Evolutionary conservation across 2,888 invertebrate genomes (phyloP).

Genomic region (Andrena chrysosceles): DNA sequence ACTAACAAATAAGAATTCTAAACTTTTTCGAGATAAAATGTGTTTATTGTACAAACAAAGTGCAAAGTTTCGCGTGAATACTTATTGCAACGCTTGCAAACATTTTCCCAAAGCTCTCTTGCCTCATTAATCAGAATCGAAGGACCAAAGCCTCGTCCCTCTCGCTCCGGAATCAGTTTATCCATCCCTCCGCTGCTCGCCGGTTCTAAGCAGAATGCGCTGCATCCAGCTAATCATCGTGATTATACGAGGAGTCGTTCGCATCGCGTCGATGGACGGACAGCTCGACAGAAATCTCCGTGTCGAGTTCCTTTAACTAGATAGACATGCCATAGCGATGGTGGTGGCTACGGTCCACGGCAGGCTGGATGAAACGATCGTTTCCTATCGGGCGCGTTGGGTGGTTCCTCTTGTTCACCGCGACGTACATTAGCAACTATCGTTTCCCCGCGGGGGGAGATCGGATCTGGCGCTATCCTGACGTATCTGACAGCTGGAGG

Average conservation of each 20-base stretch:
- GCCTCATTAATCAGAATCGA: no score
- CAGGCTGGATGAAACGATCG: conserved; percentile 49
- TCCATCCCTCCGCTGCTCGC: no score
- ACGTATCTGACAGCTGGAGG: conserved; percentile 76
- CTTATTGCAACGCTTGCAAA: no score
- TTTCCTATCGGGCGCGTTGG: conserved; percentile 70
- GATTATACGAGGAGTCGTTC: conserved; percentile 61
- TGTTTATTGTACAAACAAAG: no score
- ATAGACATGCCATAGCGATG: conserved; percentile 55
- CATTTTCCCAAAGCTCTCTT: no score
- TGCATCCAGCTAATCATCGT: conserved; percentile 53
- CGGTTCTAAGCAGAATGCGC: neutral
- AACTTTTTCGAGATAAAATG: no score
- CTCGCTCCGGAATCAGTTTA: no score
- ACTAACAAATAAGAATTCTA: no score
- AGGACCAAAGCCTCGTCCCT: no score
- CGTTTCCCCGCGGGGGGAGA: conserved; percentile 65
- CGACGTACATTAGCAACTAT: conserved; percentile 74
- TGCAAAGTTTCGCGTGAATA: no score
- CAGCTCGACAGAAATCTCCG: conserved; percentile 71
- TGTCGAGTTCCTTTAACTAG: conserved; percentile 70
- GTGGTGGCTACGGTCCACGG: conserved; percentile 47
- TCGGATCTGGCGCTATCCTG: conserved; percentile 74
- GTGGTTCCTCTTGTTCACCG: conserved; percentile 72
- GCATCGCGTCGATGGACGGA: conserved; percentile 66